Percentiles rank a stretch among this genome's conserved stretches.
Evolutionary conservation across 2,797 vertebrate species (phyloP).

Genomic region (Labroides dimidiatus): DNA sequence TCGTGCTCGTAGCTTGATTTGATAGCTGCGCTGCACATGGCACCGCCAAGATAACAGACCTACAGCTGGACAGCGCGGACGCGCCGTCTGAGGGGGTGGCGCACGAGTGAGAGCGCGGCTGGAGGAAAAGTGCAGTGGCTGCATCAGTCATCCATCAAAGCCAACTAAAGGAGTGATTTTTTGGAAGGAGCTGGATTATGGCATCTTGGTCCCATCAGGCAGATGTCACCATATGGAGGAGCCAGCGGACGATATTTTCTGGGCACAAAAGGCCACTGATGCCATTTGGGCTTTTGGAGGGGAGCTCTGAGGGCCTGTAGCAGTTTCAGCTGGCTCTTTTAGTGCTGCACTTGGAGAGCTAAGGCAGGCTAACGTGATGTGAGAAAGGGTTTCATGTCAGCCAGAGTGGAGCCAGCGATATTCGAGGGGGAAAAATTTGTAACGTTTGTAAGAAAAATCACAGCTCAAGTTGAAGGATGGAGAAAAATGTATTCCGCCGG

Average conservation of each 20-base stretch:
- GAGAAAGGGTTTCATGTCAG: conserved; percentile 27
- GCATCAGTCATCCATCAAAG: conserved; percentile 79
- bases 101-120: conserved; percentile 32
- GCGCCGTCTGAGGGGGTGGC: conserved; percentile 21
- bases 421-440: conserved; percentile 31
- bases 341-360: conserved; percentile 27
- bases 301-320: conserved; percentile 34
- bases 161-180: conserved; percentile 60
- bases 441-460: conserved; percentile 22
- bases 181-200: conserved; percentile 48
- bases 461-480: conserved; percentile 20
- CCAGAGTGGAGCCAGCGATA: conserved; percentile 44
- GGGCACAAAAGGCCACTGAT: conserved; percentile 58
- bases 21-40: conserved; percentile 66
- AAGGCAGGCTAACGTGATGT: conserved; percentile 24
- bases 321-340: conserved; percentile 11
- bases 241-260: conserved; percentile 52
- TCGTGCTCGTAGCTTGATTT: conserved; percentile 64
- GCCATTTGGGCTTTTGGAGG: conserved; percentile 53
- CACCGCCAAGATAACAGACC: conserved; percentile 56
- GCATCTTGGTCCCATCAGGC: conserved; percentile 65
- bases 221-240: conserved; percentile 76
- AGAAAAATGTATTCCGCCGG: conserved; percentile 20
- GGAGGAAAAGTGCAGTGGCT: conserved; percentile 65
- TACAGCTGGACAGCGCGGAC: conserved; percentile 56